These are phyloP conservation scores for Sparus aurata DNA, from an alignment of 2,797 vertebrate genomes.

Conservation along the genomic window DNA sequence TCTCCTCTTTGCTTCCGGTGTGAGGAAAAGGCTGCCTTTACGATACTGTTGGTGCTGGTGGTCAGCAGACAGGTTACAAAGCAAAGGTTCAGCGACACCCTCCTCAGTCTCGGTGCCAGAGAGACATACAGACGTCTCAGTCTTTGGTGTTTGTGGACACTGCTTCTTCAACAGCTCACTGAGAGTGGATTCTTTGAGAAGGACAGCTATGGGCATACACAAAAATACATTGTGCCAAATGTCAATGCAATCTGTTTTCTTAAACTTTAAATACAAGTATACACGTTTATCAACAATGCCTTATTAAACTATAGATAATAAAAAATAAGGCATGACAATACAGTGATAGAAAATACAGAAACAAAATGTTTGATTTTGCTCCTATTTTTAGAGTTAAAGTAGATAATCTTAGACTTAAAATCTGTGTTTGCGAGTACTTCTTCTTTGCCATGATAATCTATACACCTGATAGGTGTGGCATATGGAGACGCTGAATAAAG, in stretches of 20 bases:
- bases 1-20: constrained; percentile 35
- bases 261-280: neutral
- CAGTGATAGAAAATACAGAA: no score
- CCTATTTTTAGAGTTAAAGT: no score
- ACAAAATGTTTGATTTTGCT: no score
- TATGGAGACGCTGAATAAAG: no score
- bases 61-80: constrained; percentile 15
- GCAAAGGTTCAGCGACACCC: constrained; percentile 27
- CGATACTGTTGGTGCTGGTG: constrained; percentile 11
- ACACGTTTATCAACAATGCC: neutral
- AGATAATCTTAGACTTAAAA: no score
- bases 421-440: no score
- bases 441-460: no score
- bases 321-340: neutral
- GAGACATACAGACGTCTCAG: neutral
- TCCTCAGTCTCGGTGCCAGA: constrained; percentile 14
- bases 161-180: constrained; percentile 76
- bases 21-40: constrained; percentile 65
- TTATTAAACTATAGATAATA: neutral
- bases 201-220: constrained; percentile 85
- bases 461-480: no score
- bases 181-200: constrained; percentile 85
- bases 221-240: neutral
- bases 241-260: neutral
- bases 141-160: constrained; percentile 33